These are phyloP conservation scores for Dynastes hyllus DNA, from an alignment of 2,888 invertebrate species.

Conservation along the genomic window DNA sequence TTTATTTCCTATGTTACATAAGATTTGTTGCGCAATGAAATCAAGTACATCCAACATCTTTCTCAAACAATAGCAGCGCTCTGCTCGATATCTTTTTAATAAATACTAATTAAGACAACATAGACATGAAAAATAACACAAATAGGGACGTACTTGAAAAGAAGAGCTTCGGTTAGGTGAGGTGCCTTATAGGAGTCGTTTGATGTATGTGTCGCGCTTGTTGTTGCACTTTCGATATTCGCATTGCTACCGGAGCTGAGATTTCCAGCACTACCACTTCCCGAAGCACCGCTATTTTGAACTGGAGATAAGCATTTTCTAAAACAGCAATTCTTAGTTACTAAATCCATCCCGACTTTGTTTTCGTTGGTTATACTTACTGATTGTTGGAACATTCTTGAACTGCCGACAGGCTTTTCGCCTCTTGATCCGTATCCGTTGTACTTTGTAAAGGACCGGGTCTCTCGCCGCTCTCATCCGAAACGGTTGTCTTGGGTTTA, in stretches of 20 bases:
- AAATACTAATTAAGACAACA: too few species aligned
- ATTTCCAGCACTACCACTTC: conserved; percentile 77
- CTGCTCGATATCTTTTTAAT: too few species aligned
- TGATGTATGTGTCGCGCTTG: conserved; percentile 71
- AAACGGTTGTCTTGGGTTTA: conserved; percentile 77
- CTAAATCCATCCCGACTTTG: too few species aligned
- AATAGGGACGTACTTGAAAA: conserved; percentile 70
- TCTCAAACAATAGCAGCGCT: too few species aligned
- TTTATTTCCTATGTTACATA: too few species aligned
- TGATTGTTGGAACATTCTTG: conserved; percentile 64
- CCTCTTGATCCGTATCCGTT: conserved; percentile 70
- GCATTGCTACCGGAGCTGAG: conserved; percentile 76
- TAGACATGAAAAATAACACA: too few species aligned
- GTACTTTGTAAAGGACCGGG: conserved; percentile 64
- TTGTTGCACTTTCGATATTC: conserved; percentile 73
- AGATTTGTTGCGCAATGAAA: too few species aligned
- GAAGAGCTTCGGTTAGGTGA: conserved; percentile 76
- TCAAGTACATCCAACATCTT: too few species aligned
- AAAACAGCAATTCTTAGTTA: not conserved
- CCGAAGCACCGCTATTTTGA: conserved; percentile 74
- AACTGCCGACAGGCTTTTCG: conserved; percentile 61
- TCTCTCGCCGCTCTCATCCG: conserved; percentile 71
- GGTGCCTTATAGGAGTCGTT: conserved; percentile 71
- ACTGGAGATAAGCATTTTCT: conserved; percentile 72
- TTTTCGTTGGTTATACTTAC: conserved; percentile 59